Evolutionary conservation across 1,140 invertebrate species (phyloP).

Genomic region (Hyposmocoma kahamanoa): DNA sequence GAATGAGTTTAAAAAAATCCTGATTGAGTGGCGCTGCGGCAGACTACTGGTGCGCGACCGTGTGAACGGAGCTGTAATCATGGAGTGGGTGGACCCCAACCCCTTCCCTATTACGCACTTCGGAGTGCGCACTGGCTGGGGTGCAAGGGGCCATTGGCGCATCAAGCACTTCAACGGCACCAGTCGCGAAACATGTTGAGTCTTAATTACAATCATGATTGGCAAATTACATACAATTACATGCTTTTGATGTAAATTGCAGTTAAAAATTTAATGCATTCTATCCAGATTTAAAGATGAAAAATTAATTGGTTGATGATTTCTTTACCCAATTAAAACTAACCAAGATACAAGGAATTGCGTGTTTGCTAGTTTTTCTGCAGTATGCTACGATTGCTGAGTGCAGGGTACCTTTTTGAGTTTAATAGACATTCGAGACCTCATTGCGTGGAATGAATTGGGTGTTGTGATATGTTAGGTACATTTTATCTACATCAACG

Average conservation of each 20-base stretch:
- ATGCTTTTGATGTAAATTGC: not conserved
- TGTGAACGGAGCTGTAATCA: slow-evolving; percentile 56
- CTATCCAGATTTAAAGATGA: too few species aligned
- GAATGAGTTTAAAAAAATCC: slow-evolving; percentile 74
- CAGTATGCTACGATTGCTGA: not conserved
- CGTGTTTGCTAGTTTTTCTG: slow-evolving; percentile 16
- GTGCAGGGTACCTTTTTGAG: too few species aligned
- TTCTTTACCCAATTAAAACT: not conserved
- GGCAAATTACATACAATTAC: not conserved
- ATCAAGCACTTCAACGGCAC: slow-evolving; percentile 48
- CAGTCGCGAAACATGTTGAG: slow-evolving; percentile 50
- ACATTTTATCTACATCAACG: slow-evolving; percentile 64
- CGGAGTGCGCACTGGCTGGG: slow-evolving; percentile 77
- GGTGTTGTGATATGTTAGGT: slow-evolving; percentile 55
- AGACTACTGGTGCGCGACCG: slow-evolving; percentile 67
- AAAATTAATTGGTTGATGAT: too few species aligned
- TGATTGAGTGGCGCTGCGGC: slow-evolving; percentile 76
- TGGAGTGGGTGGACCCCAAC: slow-evolving; percentile 75
- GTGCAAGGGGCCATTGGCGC: slow-evolving; percentile 76
- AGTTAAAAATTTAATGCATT: too few species aligned
- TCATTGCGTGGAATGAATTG: slow-evolving; percentile 25
- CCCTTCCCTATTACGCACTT: slow-evolving; percentile 76
- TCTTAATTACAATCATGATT: slow-evolving; percentile 19
- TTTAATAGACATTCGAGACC: slow-evolving; percentile 16
- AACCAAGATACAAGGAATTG: too few species aligned